A percentile compares a stretch with the other conserved stretches of the same genome.
Conservation (phyloP, 2,113 vertebrate species). For the Bucco capensis region DNA sequence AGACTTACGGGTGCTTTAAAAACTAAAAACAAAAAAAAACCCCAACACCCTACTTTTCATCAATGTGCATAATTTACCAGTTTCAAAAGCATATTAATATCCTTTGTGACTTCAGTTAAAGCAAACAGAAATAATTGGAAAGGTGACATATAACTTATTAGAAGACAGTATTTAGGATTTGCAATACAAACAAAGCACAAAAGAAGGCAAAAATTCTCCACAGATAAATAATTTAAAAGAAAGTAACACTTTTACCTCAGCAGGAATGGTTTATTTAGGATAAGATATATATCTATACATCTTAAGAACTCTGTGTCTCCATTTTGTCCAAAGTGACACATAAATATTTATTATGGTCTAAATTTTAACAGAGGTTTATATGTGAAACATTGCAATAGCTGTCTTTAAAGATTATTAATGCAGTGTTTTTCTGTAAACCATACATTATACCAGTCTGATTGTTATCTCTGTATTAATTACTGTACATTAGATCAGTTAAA, state of each 20-base stretch:
- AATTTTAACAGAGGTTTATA: background rate
- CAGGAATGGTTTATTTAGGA: background rate
- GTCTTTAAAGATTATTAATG: background rate
- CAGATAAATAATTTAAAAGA: slow-evolving; percentile 44
- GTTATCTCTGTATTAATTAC: background rate
- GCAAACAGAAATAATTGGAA: slow-evolving; percentile 60
- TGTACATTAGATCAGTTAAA: background rate
- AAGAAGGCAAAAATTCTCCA: background rate
- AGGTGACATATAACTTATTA: slow-evolving; percentile 45
- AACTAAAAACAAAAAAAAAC: background rate
- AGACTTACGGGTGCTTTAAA: slow-evolving; percentile 33
- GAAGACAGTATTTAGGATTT: slow-evolving; percentile 34
- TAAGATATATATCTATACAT: background rate
- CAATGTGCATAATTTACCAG: slow-evolving; percentile 22
- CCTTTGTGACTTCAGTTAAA: slow-evolving; percentile 43
- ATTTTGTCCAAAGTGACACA: background rate
- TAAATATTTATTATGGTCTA: background rate
- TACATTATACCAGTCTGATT: background rate
- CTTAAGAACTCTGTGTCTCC: background rate
- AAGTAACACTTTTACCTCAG: background rate
- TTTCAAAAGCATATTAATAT: slow-evolving; percentile 62
- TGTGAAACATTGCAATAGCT: background rate
- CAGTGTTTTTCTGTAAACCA: background rate
- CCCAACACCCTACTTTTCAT: slow-evolving; percentile 1
- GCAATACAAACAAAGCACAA: slow-evolving; percentile 18